Percentiles rank a stretch among this genome's conserved stretches.
These are phyloP conservation scores for Aradophagus sp. DNA, from an alignment of 1,140 invertebrate genomes.

Conservation along the genomic window DNA sequence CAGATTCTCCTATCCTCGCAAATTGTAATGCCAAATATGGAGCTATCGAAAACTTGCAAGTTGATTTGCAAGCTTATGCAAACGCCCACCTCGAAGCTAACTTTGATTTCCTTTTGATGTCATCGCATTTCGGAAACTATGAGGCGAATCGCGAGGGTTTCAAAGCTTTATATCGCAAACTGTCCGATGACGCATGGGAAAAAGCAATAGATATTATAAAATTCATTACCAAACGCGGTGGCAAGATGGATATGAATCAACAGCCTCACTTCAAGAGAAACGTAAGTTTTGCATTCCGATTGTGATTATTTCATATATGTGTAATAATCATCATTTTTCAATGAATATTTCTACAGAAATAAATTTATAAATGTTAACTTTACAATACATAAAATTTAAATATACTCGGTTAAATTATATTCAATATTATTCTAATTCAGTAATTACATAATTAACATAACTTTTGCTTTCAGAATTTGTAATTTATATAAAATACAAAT, in stretches of 20 bases:
- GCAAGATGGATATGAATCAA: conserved; percentile 73
- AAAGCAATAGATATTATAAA: conserved; percentile 84
- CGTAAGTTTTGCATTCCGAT: conserved; percentile 55
- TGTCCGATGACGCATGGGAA: conserved; percentile 84
- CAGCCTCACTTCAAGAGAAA: conserved; percentile 59
- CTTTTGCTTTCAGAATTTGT: no score
- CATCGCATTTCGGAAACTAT: conserved; percentile 86
- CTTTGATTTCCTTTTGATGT: conserved; percentile 83
- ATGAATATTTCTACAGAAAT: no score
- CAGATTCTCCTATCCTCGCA: conserved; percentile 62
- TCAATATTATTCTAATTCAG: no score
- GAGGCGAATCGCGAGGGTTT: conserved; percentile 85
- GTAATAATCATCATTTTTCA: no score
- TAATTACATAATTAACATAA: no score
- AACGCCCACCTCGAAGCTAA: conserved; percentile 81
- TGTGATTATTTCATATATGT: no score
- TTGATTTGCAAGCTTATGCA: conserved; percentile 77
- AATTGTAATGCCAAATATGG: conserved; percentile 83
- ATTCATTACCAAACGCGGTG: conserved; percentile 83
- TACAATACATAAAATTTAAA: no score
- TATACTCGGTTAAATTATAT: no score
- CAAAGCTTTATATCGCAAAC: conserved; percentile 81
- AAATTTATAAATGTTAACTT: no score
- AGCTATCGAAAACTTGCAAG: conserved; percentile 73
- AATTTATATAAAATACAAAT: no score